Conservation (phyloP, 2,888 invertebrate species). For the Melanostoma scalare region DNA sequence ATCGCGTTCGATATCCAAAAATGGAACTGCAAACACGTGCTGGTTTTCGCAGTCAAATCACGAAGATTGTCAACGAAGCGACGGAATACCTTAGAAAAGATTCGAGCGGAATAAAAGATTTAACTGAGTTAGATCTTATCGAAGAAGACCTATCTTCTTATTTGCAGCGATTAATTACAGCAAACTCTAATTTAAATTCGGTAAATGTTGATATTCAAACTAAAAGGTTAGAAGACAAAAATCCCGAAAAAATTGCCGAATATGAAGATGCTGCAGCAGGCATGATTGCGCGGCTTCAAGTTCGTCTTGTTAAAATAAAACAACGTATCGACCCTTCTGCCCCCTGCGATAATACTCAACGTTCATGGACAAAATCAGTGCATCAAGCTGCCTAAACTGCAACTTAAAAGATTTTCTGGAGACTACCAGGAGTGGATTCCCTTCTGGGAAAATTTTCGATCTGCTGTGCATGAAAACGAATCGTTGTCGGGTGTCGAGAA, state of each 20-base stretch:
- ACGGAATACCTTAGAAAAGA: too few relatives aligned
- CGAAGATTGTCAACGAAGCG: too few relatives aligned
- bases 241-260: slow-evolving; percentile 12
- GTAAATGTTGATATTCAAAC: neutral
- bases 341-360: neutral
- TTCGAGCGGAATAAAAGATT: neutral
- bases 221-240: slow-evolving; percentile 3
- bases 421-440: slow-evolving; percentile 11
- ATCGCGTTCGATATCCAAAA: too few relatives aligned
- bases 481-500: neutral
- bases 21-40: too few relatives aligned
- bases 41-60: too few relatives aligned
- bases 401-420: slow-evolving; percentile 1
- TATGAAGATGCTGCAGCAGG: slow-evolving; percentile 29
- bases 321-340: neutral
- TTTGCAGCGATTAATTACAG: neutral
- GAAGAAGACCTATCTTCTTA: slow-evolving; percentile 6
- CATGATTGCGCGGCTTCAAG: slow-evolving; percentile 1
- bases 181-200: neutral
- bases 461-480: neutral
- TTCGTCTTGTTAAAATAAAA: neutral
- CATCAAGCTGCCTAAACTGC: neutral
- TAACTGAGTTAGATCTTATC: neutral
- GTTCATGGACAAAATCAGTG: neutral
- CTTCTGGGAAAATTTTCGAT: slow-evolving; percentile 6